phyloP scores from a whole-genome alignment of 1,140 invertebrate species.

The Steinernema feltiae region DNA sequence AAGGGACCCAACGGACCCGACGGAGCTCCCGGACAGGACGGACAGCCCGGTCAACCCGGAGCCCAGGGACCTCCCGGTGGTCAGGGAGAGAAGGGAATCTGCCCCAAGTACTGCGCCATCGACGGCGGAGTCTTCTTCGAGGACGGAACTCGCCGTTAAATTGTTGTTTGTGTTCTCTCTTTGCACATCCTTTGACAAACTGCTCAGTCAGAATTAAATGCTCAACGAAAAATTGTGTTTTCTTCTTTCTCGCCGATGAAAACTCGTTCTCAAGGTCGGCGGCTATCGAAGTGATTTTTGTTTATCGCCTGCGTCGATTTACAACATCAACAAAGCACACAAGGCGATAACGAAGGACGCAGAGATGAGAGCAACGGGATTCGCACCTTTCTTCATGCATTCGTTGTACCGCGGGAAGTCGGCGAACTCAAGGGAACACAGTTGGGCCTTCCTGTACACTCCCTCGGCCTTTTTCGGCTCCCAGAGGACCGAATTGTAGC shows the following conservation, averaged over 20 bases:
- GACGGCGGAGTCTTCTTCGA: conserved; percentile 55
- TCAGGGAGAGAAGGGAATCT: conserved; percentile 47
- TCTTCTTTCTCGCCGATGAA: background rate
- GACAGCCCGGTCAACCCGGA: conserved; percentile 32
- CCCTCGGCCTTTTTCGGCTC: conserved; percentile 26
- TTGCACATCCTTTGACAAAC: background rate
- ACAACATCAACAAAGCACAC: background rate
- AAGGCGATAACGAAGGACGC: background rate
- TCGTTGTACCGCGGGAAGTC: conserved; percentile 35
- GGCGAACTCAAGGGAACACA: conserved; percentile 41
- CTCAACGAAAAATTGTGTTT: background rate
- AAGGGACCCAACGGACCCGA: conserved; percentile 27
- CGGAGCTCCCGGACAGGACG: conserved; percentile 33
- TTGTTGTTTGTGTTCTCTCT: background rate
- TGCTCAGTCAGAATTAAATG: background rate
- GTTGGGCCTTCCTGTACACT: conserved; percentile 34
- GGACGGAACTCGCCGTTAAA: conserved; percentile 43
- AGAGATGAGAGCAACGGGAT: background rate
- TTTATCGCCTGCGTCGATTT: too few species aligned
- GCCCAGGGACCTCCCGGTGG: conserved; percentile 18
- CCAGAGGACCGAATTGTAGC: conserved; percentile 38
- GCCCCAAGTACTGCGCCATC: conserved; percentile 53
- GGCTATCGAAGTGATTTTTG: too few species aligned
- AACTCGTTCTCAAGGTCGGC: too few species aligned
- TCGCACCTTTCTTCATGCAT: conserved; percentile 14